These are phyloP conservation scores for Drosophila sordidapex DNA, from an alignment of 2,888 invertebrate species.

Conservation along the genomic window DNA sequence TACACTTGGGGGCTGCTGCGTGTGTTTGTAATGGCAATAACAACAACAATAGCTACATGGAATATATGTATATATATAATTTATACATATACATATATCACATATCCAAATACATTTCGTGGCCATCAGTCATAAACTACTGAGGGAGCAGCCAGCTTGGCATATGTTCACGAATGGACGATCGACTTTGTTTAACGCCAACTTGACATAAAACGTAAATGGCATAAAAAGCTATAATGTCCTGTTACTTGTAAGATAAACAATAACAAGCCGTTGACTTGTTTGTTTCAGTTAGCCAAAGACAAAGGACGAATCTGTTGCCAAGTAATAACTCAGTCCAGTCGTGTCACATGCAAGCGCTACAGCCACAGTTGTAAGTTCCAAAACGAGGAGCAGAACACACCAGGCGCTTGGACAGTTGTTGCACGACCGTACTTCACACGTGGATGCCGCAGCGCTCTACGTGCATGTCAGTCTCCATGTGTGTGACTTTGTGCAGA, in stretches of 20 bases:
- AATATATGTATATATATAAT: neutral
- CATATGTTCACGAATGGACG: slow-evolving; percentile 40
- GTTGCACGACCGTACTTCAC: slow-evolving; percentile 38
- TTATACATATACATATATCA: slow-evolving; percentile 49
- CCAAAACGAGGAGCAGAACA: slow-evolving; percentile 38
- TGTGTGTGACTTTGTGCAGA: neutral
- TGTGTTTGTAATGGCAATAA: slow-evolving; percentile 55
- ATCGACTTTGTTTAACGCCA: slow-evolving; percentile 55
- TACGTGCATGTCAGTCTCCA: slow-evolving; percentile 7
- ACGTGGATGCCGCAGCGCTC: slow-evolving; percentile 24
- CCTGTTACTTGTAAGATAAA: slow-evolving; percentile 70
- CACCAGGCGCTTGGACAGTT: slow-evolving; percentile 48
- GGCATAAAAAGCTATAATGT: slow-evolving; percentile 79
- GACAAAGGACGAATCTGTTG: slow-evolving; percentile 49
- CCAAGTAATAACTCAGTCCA: slow-evolving; percentile 57
- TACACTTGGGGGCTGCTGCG: slow-evolving; percentile 53
- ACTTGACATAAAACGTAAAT: slow-evolving; percentile 75
- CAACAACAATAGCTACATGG: slow-evolving; percentile 24
- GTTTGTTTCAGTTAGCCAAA: slow-evolving; percentile 51
- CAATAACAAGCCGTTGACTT: slow-evolving; percentile 67
- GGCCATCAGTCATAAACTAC: slow-evolving; percentile 77
- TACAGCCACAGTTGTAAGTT: neutral
- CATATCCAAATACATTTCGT: slow-evolving; percentile 54
- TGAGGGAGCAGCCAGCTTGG: slow-evolving; percentile 34
- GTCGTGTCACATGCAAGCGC: slow-evolving; percentile 67